phyloP scores from a whole-genome alignment of 2,113 vertebrate genomes.

The Conger conger region DNA sequence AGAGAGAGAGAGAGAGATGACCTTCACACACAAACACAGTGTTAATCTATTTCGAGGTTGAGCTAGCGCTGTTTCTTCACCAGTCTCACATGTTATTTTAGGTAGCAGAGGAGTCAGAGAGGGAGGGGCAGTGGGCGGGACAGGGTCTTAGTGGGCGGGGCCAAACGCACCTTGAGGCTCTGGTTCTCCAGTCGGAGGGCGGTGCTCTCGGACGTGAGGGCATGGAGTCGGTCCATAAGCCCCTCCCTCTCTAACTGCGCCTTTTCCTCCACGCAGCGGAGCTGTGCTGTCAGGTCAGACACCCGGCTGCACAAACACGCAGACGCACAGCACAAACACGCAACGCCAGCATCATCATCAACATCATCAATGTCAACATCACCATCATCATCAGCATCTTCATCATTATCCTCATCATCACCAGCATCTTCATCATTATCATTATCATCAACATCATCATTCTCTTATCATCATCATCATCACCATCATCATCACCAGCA shows the following conservation, averaged over 20 bases:
- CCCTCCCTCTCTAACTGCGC: slow-evolving; percentile 68
- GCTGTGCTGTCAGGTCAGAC: slow-evolving; percentile 68
- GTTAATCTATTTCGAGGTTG: too few species aligned
- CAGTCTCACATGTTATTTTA: too few species aligned
- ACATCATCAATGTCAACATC: background rate
- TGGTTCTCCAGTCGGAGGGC: slow-evolving; percentile 78
- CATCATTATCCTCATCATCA: too few species aligned
- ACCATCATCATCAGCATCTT: background rate
- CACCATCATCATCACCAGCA: too few species aligned
- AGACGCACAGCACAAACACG: background rate
- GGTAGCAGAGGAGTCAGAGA: background rate
- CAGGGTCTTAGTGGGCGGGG: background rate
- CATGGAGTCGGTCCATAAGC: slow-evolving; percentile 72
- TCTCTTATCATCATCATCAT: too few species aligned
- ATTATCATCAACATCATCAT: too few species aligned
- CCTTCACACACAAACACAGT: too few species aligned
- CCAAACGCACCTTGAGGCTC: slow-evolving; percentile 73
- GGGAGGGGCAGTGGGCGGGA: too few species aligned
- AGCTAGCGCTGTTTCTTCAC: too few species aligned
- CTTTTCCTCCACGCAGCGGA: slow-evolving; percentile 70
- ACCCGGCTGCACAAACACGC: slow-evolving; percentile 67
- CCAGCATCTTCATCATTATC: too few species aligned
- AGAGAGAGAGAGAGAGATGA: background rate
- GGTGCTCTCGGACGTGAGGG: slow-evolving; percentile 64
- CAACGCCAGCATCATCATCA: background rate